Evolutionary conservation across 2,113 vertebrate species (phyloP), one percentile per base, ranked within the genome.

Genomic region (Zeus faber): DNA sequence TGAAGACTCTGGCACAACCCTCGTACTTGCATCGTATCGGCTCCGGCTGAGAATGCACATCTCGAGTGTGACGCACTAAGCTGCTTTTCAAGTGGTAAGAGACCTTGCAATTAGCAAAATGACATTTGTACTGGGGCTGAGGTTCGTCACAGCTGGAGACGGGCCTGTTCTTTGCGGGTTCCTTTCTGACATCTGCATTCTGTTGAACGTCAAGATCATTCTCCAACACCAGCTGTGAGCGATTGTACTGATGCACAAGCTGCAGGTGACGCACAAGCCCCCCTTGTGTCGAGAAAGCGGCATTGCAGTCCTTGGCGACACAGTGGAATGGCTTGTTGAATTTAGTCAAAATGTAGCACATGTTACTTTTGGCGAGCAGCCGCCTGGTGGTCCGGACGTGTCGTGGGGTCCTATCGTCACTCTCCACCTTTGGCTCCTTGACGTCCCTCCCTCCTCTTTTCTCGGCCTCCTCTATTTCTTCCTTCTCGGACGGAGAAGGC

Each of bases 321-420:
- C 97, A 99, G 62, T 94, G 93, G 88, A 94, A 98, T 22, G 94
- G 94, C 80, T 97, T 97, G 74, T 94, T 94, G 76, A 95, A 96
- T 45, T 94, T 95, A 72, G 92, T 91, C 51, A 97, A 75, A 71
- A 96, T 95, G 44, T 97, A 94, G 77, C 95, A 96, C 13, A 94
- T 77, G 54, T 96, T 98, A 70, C 91, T 86, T 90, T 94, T 96
- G 57, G 93, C 87, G 57, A 94, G 92, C 62, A 93, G 86, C 67
- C 94, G 91, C 65, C 91, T 92, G 49, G 93, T 95, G 33, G 91
- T 92, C 84, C 94, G 87, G 31, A 92, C 91, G 49, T 94, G 87
- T 41, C 81, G 73, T 0, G 58, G 39, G 1, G 35, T 49, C 6
- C 24, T 41, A 7, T 70, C 66, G 27, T 70, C 67, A n/a, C 29